Evolutionary conservation across 2,888 invertebrate species (phyloP).

Genomic region (Drosophila kuntzei): DNA sequence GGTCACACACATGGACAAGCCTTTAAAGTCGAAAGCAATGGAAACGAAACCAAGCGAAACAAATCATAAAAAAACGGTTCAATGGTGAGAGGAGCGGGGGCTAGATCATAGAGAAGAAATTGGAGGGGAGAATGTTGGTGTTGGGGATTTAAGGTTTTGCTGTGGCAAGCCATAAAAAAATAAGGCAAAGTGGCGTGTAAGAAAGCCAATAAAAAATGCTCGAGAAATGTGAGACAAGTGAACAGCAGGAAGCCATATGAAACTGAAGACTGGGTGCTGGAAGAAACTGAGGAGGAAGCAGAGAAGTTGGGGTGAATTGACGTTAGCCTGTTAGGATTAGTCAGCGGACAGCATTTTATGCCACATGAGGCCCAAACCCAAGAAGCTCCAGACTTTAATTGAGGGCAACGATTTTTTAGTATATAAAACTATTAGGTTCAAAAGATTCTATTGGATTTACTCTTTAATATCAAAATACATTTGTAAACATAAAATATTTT

Average conservation of each 20-base stretch:
- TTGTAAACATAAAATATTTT: background rate
- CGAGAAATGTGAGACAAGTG: constrained; percentile 54
- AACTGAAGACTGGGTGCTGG: background rate
- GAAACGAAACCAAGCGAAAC: constrained; percentile 63
- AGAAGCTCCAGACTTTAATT: constrained; percentile 45
- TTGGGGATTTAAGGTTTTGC: constrained; percentile 60
- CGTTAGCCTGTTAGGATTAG: constrained; percentile 55
- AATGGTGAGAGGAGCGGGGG: background rate
- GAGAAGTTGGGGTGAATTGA: constrained; percentile 3
- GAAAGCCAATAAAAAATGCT: constrained; percentile 69
- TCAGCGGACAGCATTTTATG: constrained; percentile 38
- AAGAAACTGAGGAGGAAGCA: constrained; percentile 7
- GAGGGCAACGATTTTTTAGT: constrained; percentile 24
- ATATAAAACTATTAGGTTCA: constrained; percentile 33
- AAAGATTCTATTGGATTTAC: background rate
- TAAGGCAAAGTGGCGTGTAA: constrained; percentile 60
- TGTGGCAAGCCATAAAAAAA: constrained; percentile 68
- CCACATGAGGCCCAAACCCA: constrained; percentile 7
- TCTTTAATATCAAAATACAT: background rate
- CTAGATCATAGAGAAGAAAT: background rate
- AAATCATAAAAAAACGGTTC: constrained; percentile 69
- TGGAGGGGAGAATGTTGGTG: constrained; percentile 22
- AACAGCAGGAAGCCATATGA: constrained; percentile 51
- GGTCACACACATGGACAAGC: constrained; percentile 32
- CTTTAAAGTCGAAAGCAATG: constrained; percentile 68